Evolutionary conservation across 2,113 vertebrate genomes (phyloP), one percentile per base, ranked within the genome.

Genomic region (Trachemys scripta): DNA sequence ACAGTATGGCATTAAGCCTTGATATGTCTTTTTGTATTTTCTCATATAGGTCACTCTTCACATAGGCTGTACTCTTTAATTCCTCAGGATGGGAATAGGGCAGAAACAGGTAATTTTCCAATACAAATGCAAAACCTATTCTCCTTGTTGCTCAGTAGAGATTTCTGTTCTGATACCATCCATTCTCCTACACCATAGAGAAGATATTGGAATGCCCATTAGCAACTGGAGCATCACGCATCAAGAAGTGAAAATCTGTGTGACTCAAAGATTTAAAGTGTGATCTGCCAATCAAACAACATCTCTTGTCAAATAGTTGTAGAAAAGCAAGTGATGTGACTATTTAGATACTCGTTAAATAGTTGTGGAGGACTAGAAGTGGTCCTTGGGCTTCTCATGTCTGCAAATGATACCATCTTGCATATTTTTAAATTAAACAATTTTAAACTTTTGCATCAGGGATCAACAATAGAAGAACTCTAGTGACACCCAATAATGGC

Each of bases 361-460:
- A 0, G n/a, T 54, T 38, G 29, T 10, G 31, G 69, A 12, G 29
- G 38, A 57, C 29, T 19, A 17, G 22, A 38, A 42, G 16, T 14
- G 0, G 0, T 27, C 10, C 57, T 2, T n/a, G 0, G 9, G 13
- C 16, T 90, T 57, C 31, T 24, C 6, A 1, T 35, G 47, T 27
- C 14, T 1, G 0, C 3, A 35, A 42, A 1, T 29, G 25, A 31
- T 1, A 0, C 1, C 42, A 13, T 47, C 22, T 65, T 78, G 17
- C 6, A 1, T 17, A 24, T 17, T 72, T 92, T 69, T 65, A 50
- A 90, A 90, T 31, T 65, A 1, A 13, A 50, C 53, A 27, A n/a
- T 69, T 69, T 35, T n/a, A 69, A 69, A 35, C 8, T 19, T 69
- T 19, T 69, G 16, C 65, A 69, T 20, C 16, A 19, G 35, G 35